Base-by-base conservation (phyloP, 2,888 invertebrate genomes). In the Drosophila meridiana region DNA sequence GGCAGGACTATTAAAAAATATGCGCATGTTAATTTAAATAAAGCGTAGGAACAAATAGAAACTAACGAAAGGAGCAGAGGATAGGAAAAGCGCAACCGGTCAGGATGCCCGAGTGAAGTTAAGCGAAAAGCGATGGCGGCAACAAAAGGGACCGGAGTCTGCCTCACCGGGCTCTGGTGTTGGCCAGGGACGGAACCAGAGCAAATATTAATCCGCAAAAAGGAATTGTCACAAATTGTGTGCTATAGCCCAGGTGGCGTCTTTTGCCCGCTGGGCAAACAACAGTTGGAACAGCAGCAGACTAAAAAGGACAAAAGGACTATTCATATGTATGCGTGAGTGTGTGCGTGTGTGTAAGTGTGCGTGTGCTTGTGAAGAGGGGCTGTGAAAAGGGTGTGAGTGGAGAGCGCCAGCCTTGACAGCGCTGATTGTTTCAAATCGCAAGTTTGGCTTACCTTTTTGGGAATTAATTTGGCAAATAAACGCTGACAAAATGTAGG, bases 201-300 rank as follows among this genome's bases (percentile, higher is more conserved):
- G 85, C 85, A 89, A 89, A 88, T 89, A 88, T 88, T 88, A 88
- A 88, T 89, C 89, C 87, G 71, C 87, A 88, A 87, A 88, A 88
- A 89, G 87, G 87, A 88, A 89, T 88, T 88, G 85, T 89, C 87
- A 89, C 89, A 88, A 88, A 88, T 88, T 88, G 87, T 87, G 76
- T 76, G 70, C 71, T 76, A 26, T 26, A 67, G 58, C 67, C 72
- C 65, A 76, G 73, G 78, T 76, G 81, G 73, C 76, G 67, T 72
- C 70, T 69, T 70, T 74, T 82, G 70, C 65, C 80, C 78, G 76
- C 66, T 73, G 86, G 79, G 76, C 87, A 86, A 86, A 85, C 84
- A 83, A 83, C 85, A 87, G 85, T 87, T 86, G 85, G 85, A 87
- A 68, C 61, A 67, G 63, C 55, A 67, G 63, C 60, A 63, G 34